phyloP scores from a whole-genome alignment of 2,888 invertebrate species.

The Tuta absoluta region DNA sequence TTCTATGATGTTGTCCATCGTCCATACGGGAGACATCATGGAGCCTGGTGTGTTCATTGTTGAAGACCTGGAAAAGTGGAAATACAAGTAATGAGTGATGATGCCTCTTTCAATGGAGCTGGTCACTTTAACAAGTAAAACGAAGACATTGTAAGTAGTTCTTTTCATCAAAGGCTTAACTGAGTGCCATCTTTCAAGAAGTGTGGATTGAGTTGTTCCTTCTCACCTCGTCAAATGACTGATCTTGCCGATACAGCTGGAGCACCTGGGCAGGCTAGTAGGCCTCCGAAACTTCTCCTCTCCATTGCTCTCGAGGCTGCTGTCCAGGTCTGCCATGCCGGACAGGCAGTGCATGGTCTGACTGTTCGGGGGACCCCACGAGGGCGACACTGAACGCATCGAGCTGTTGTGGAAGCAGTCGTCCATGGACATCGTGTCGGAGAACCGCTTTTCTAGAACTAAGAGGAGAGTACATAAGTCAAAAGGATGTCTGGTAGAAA shows the following conservation, averaged over 20 bases:
- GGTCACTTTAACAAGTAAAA: no score
- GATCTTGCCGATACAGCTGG: constrained; percentile 90
- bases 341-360: constrained; percentile 77
- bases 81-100: not conserved
- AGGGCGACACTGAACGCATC: constrained; percentile 68
- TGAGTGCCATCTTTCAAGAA: not conserved
- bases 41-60: constrained; percentile 78
- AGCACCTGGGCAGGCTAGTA: constrained; percentile 82
- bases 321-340: constrained; percentile 64
- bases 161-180: no score
- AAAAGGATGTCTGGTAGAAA: no score
- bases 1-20: constrained; percentile 78
- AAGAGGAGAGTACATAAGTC: constrained; percentile 28
- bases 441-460: constrained; percentile 75
- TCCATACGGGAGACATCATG: constrained; percentile 80
- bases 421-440: constrained; percentile 71
- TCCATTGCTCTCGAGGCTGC: constrained; percentile 67
- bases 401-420: constrained; percentile 72
- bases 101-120: not conserved
- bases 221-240: constrained; percentile 83
- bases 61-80: constrained; percentile 76
- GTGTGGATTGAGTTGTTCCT: not conserved
- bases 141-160: no score
- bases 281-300: constrained; percentile 69
- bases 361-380: constrained; percentile 61